Base-by-base conservation (phyloP, 2,113 vertebrate species). In the Crypturellus undulatus region DNA sequence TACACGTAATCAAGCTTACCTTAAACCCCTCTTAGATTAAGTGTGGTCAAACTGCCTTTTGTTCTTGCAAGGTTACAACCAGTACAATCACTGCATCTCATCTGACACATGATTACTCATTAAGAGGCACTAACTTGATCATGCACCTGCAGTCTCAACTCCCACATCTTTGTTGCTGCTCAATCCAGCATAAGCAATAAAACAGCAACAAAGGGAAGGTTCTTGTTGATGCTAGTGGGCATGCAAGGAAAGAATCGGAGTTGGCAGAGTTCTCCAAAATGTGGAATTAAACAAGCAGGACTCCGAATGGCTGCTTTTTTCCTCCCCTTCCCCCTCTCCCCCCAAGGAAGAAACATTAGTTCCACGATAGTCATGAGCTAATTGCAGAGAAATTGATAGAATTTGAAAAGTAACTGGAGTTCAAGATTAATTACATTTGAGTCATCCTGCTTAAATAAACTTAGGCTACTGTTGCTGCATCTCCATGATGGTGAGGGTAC, bases 311-410 rank as follows among this genome's bases (percentile, higher is more conserved):
- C 58, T 87, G 51, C 14, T 11, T 77, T 60, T 60, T 56, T n/a
- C 42, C 14, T 20, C 13, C 5, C 24, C 15, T 43, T 12, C 5
- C 4, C 17, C 51, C 12, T 28, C 24, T 4, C 4, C 3, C 20
- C 20, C 60, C 9, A 28, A 56, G 30, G 30, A 13, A 9, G 67
- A 58, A 69, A 12, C 14, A 84, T 87, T 79, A 59, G 67, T 76
- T 84, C 70, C 85, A 36, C 63, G 49, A 76, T 51, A 87, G 82
- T 56, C 88, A 42, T 8, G 14, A 84, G 88, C 79, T 95, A 92
- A 93, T 87, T 90, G 58, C 82, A 85, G 90, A 84, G 64, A 82
- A 94, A 92, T 34, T 38, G 79, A 82, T 79, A 83, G 76, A 72
- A 62, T 60, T 80, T 71, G 22, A 51, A 67, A 36, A 84, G 75